These are phyloP conservation scores for Epinephelus malabaricus DNA, from an alignment of 2,797 vertebrate species.

Conservation along the genomic window DNA sequence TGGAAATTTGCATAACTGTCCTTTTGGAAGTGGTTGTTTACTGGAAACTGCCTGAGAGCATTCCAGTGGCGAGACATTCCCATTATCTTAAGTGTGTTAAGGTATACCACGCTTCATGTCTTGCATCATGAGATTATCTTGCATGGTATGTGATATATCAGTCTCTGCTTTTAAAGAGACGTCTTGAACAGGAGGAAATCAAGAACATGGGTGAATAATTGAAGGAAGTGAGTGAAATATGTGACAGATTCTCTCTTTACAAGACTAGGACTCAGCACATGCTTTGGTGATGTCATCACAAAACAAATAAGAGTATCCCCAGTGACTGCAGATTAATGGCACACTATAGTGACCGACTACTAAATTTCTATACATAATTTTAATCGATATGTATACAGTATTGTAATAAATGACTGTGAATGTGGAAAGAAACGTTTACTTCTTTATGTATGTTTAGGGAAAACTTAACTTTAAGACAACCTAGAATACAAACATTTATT, in stretches of 20 bases:
- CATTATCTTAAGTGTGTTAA: not conserved
- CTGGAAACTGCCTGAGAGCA: not conserved
- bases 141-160: not conserved
- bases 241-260: not conserved
- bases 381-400: too few species aligned
- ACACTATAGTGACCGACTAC: too few species aligned
- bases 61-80: not conserved
- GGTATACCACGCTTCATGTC: not conserved
- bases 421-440: not conserved
- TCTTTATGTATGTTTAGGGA: not conserved
- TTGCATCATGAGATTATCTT: not conserved
- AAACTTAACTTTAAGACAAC: not conserved
- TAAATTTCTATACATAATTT: too few species aligned
- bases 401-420: not conserved
- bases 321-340: not conserved
- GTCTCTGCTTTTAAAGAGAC: not conserved
- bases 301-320: slow-evolving; percentile 31
- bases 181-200: not conserved
- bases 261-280: not conserved
- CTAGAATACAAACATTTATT: not conserved
- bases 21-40: slow-evolving; percentile 13
- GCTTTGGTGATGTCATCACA: slow-evolving; percentile 5
- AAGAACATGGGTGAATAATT: not conserved
- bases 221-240: not conserved
- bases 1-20: slow-evolving; percentile 38